Conservation (phyloP, 1,140 invertebrate genomes). For the Stegodyphus dumicola region DNA sequence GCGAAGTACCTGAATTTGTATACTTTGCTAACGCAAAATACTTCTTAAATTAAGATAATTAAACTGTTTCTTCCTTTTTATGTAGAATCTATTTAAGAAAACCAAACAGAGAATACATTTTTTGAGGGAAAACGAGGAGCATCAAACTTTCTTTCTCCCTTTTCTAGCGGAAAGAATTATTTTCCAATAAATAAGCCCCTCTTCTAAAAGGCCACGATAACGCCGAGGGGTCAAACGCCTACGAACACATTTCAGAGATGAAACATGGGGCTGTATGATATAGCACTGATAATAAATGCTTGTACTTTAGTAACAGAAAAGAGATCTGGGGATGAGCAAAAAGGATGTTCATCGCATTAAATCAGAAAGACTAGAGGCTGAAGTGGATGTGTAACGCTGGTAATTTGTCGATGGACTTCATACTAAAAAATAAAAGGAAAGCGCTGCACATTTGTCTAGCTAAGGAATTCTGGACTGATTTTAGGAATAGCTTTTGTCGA, state of each 20-base stretch:
- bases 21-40: background rate
- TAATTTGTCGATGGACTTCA: conserved; percentile 49
- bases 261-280: conserved; percentile 34
- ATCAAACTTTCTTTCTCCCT: background rate
- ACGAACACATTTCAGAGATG: conserved; percentile 5
- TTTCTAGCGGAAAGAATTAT: conserved; percentile 21
- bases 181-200: conserved; percentile 37
- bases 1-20: background rate
- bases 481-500: too few relatives aligned
- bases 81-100: background rate
- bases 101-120: background rate
- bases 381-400: background rate
- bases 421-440: conserved; percentile 38
- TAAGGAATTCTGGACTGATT: background rate
- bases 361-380: conserved; percentile 30
- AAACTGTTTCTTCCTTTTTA: background rate
- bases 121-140: background rate
- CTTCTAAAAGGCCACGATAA: conserved; percentile 14
- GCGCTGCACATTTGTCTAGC: background rate
- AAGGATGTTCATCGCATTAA: background rate
- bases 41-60: background rate
- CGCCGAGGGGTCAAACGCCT: conserved; percentile 26
- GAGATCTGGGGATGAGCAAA: too few relatives aligned
- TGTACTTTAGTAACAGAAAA: background rate
- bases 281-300: conserved; percentile 34